Conservation (phyloP, 2,888 invertebrate species). For the Leptarthrus brevirostris region DNA sequence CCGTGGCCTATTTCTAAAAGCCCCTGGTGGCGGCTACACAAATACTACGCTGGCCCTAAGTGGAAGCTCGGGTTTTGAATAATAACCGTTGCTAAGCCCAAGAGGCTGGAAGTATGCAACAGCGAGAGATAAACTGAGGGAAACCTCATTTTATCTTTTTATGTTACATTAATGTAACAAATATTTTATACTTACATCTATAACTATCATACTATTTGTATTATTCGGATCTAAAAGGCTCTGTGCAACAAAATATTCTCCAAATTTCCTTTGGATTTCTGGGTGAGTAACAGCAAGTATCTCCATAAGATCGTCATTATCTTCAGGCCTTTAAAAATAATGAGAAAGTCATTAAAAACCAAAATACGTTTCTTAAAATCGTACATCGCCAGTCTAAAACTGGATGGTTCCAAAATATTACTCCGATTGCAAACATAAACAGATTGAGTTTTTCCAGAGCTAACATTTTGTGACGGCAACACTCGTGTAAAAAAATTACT, state of each 20-base stretch:
- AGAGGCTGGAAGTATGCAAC: no score
- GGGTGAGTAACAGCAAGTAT: conserved; percentile 69
- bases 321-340: conserved; percentile 72
- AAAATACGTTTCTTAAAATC: conserved; percentile 15
- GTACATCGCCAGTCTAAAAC: neutral
- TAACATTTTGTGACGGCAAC: conserved; percentile 30
- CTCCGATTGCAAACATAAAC: conserved; percentile 63
- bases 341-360: neutral
- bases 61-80: no score
- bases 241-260: conserved; percentile 75
- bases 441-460: conserved; percentile 54
- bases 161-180: no score
- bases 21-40: no score
- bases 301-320: conserved; percentile 75
- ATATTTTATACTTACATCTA: conserved; percentile 67
- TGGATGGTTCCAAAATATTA: conserved; percentile 63
- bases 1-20: no score
- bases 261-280: conserved; percentile 70
- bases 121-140: no score
- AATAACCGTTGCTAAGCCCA: no score
- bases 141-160: no score
- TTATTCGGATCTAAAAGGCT: conserved; percentile 67
- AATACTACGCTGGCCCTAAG: no score
- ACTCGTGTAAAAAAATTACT: conserved; percentile 48
- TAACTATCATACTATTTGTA: conserved; percentile 70